Percentiles rank a stretch among this genome's conserved stretches.
These are phyloP conservation scores for Desmodus rotundus DNA, from an alignment of 2,113 vertebrate species.

Conservation along the genomic window DNA sequence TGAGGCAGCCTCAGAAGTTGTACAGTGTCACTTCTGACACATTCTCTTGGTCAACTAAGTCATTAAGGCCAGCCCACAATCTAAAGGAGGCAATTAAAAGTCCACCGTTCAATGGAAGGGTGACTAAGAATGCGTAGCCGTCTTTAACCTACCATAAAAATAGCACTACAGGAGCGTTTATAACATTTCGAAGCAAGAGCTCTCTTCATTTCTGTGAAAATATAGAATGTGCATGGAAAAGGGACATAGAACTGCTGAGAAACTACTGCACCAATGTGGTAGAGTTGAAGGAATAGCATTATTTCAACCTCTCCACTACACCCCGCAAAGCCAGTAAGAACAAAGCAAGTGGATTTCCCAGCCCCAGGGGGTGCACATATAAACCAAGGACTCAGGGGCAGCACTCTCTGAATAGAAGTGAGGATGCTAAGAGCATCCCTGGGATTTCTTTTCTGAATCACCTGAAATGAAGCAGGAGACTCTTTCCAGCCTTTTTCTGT, in stretches of 20 bases:
- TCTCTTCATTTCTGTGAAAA: too few species aligned
- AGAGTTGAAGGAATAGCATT: not conserved
- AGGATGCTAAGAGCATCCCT: not conserved
- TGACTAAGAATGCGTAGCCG: not conserved
- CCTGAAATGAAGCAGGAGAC: not conserved
- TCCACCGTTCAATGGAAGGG: not conserved
- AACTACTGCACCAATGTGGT: not conserved
- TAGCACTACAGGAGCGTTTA: rapidly evolving
- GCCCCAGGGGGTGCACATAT: not conserved
- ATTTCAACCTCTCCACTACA: not conserved
- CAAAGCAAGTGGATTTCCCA: not conserved
- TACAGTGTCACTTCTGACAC: not conserved
- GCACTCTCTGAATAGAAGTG: not conserved
- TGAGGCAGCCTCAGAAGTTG: not conserved
- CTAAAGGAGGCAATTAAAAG: not conserved
- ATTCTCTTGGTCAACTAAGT: not conserved
- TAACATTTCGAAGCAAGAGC: not conserved
- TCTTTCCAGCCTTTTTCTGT: constrained; percentile 5
- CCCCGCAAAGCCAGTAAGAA: not conserved
- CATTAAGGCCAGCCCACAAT: not conserved
- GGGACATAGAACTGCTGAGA: not conserved
- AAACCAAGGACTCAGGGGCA: not conserved
- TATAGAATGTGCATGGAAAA: not conserved
- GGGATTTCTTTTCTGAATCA: constrained; percentile 37
- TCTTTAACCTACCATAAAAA: not conserved